Percentiles rank a stretch among this genome's conserved stretches.
Conservation (phyloP, 2,797 vertebrate species). For the Decapterus maruadsi region DNA sequence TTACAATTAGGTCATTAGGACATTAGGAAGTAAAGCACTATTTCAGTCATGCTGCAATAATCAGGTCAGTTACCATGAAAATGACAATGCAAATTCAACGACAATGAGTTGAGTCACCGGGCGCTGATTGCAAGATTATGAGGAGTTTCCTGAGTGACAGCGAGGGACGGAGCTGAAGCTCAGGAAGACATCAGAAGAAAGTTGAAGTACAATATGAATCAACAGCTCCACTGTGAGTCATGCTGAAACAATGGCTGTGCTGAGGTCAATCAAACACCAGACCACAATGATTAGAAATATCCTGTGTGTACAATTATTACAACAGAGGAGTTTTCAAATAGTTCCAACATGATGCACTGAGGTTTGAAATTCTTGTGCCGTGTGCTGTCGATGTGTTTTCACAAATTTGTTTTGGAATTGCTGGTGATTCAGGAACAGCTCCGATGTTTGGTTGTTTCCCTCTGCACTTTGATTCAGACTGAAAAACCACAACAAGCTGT, state of each 20-base stretch:
- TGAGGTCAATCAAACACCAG: slow-evolving; percentile 27
- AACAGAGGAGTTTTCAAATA: slow-evolving; percentile 10
- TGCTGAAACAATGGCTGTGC: slow-evolving; percentile 26
- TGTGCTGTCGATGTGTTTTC: slow-evolving; percentile 1
- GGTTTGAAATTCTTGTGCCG: neutral
- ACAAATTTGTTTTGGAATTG: slow-evolving; percentile 7
- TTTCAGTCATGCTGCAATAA: neutral
- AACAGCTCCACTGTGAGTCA: slow-evolving; percentile 59
- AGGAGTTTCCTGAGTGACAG: slow-evolving; percentile 20
- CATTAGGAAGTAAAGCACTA: neutral
- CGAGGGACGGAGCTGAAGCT: neutral
- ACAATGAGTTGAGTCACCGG: slow-evolving; percentile 10
- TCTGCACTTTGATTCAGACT: neutral
- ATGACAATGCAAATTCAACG: neutral
- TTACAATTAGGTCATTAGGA: neutral
- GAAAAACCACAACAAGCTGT: neutral
- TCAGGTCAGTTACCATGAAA: neutral
- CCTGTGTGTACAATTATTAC: slow-evolving; percentile 11
- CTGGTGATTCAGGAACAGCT: neutral
- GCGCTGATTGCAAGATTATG: neutral
- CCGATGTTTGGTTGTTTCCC: neutral
- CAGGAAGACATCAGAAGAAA: slow-evolving; percentile 67
- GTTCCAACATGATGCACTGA: slow-evolving; percentile 11
- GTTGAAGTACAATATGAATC: slow-evolving; percentile 56
- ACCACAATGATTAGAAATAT: slow-evolving; percentile 27